phyloP scores from a whole-genome alignment of 2,888 invertebrate species.

The Eupithecia subfuscata region DNA sequence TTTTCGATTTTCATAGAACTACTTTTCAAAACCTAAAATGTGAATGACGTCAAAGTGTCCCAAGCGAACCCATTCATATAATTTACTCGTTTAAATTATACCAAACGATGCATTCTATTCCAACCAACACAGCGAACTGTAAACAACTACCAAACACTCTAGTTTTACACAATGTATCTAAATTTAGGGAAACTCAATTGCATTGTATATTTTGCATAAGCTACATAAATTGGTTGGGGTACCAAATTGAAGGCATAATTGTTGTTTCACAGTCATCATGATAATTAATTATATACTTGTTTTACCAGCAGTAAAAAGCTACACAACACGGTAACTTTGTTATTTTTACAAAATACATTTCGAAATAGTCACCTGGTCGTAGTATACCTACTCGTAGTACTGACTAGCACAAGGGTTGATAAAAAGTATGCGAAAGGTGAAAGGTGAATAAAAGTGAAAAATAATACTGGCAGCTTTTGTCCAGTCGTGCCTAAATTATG shows the following conservation, averaged over 20 bases:
- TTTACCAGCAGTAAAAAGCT: neutral
- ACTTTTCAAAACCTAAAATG: neutral
- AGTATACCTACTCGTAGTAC: too few relatives aligned
- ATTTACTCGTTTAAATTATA: neutral
- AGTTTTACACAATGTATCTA: neutral
- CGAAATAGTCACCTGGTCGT: neutral
- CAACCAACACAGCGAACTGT: neutral
- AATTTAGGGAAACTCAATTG: slow-evolving; percentile 3
- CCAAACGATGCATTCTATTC: neutral
- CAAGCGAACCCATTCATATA: neutral
- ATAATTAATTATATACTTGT: neutral
- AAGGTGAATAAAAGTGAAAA: too few relatives aligned
- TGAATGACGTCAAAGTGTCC: neutral
- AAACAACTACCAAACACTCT: neutral
- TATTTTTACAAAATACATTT: neutral
- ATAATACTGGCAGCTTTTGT: too few relatives aligned
- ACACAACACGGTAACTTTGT: neutral
- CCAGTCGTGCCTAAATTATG: too few relatives aligned
- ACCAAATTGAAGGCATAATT: neutral
- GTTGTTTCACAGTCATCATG: neutral
- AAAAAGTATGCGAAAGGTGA: too few relatives aligned
- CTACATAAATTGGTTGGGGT: neutral
- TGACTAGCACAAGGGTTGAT: neutral
- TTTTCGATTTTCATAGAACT: too few relatives aligned
- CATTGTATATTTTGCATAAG: neutral